Evolutionary conservation across 2,797 vertebrate genomes (phyloP).

Genomic region (Halcyon badia): DNA sequence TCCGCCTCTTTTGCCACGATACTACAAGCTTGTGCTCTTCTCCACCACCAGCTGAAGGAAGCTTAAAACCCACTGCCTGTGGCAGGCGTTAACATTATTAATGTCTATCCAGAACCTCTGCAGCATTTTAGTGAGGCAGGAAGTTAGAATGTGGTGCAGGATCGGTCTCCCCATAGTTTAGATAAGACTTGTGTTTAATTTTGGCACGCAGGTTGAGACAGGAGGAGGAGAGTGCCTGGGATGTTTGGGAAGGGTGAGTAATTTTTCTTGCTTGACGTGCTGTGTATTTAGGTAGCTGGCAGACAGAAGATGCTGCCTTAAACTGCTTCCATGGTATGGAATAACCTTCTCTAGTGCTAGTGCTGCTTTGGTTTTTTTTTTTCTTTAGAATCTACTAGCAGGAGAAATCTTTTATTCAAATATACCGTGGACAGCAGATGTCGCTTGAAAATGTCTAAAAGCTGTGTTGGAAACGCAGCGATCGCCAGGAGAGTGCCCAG

Average conservation of each 20-base stretch:
- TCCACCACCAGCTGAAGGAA: background rate
- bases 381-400: background rate
- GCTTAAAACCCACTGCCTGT: background rate
- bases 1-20: background rate
- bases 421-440: background rate
- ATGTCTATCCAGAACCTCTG: background rate
- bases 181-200: background rate
- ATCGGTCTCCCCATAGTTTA: background rate
- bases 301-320: background rate
- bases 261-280: background rate
- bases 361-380: background rate
- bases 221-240: background rate
- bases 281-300: background rate
- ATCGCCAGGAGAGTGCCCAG: background rate
- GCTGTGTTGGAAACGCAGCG: accelerated
- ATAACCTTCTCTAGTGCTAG: background rate
- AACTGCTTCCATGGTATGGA: background rate
- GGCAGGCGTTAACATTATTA: background rate
- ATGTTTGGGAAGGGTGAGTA: background rate
- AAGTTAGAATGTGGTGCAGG: background rate
- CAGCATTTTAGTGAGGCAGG: background rate
- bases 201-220: background rate
- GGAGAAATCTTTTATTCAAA: background rate
- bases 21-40: background rate
- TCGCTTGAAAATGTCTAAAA: background rate